Percentiles rank a stretch among this genome's conserved stretches.
Conservation (phyloP, 2,113 vertebrate species). For the Marmota flaviventris region DNA sequence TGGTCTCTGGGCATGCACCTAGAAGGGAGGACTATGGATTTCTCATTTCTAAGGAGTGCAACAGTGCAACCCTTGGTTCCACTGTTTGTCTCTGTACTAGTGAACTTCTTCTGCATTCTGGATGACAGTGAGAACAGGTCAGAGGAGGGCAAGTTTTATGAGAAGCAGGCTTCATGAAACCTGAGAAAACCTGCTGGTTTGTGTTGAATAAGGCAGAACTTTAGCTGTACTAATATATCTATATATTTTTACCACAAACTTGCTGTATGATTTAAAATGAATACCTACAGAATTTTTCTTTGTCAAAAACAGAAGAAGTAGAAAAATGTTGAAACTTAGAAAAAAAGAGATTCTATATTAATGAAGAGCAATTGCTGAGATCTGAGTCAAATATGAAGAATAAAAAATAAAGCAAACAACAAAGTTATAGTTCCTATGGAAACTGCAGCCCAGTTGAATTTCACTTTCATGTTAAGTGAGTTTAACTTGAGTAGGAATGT, state of each 20-base stretch:
- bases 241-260: neutral
- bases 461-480: slow-evolving; percentile 80
- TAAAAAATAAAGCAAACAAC: slow-evolving; percentile 12
- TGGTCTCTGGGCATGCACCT: no score
- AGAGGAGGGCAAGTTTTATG: neutral
- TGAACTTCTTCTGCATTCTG: neutral
- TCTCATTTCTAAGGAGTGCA: neutral
- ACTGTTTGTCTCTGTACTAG: neutral
- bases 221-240: neutral
- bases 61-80: neutral
- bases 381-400: slow-evolving; percentile 66
- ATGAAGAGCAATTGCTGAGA: slow-evolving; percentile 72
- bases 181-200: neutral
- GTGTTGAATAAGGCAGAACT: neutral
- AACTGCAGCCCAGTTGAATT: slow-evolving; percentile 72
- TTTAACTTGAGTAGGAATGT: slow-evolving; percentile 76
- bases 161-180: neutral
- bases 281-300: slow-evolving; percentile 39
- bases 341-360: slow-evolving; percentile 61
- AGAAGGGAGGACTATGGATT: neutral
- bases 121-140: neutral
- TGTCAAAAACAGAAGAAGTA: slow-evolving; percentile 64
- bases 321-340: slow-evolving; percentile 27
- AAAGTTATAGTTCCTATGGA: slow-evolving; percentile 76
- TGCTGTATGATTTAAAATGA: slow-evolving; percentile 57